Evolutionary conservation across 1,140 invertebrate species (phyloP).

Genomic region (Manduca sexta): DNA sequence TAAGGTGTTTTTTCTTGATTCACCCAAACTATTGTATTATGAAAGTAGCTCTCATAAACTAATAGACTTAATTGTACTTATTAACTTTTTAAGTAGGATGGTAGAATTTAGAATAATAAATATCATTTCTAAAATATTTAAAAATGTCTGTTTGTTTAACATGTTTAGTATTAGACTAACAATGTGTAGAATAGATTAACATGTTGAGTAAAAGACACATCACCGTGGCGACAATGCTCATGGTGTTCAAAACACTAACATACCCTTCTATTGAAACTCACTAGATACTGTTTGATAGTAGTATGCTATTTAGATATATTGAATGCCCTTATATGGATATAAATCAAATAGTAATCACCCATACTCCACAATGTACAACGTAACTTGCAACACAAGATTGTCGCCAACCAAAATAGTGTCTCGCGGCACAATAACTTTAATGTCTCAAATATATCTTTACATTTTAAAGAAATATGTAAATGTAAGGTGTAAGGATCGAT

Average conservation of each 20-base stretch:
- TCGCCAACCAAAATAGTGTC: constrained; percentile 73
- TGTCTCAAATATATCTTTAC: constrained; percentile 33
- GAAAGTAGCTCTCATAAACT: constrained; percentile 58
- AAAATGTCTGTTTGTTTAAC: constrained; percentile 72
- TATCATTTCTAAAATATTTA: constrained; percentile 68
- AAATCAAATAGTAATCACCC: constrained; percentile 30
- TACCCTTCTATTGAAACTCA: constrained; percentile 48
- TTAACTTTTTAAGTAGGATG: constrained; percentile 61
- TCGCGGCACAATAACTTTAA: constrained; percentile 42
- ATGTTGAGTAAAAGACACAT: constrained; percentile 40
- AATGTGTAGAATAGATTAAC: constrained; percentile 70
- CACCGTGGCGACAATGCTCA: constrained; percentile 18
- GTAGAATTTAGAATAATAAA: constrained; percentile 69
- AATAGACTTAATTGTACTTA: constrained; percentile 67
- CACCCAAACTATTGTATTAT: constrained; percentile 43
- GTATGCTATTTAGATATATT: constrained; percentile 36
- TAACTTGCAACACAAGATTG: constrained; percentile 26
- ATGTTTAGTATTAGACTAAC: constrained; percentile 72
- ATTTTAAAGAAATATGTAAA: constrained; percentile 44
- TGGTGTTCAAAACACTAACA: constrained; percentile 53
- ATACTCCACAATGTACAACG: constrained; percentile 15
- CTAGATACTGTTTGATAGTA: constrained; percentile 44
- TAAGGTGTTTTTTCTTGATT: constrained; percentile 36
- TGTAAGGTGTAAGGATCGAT: constrained; percentile 65
- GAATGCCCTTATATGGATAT: constrained; percentile 41